Evolutionary conservation across 2,888 invertebrate genomes (phyloP), one percentile per base, ranked within the genome.

Genomic region (Drosophila demipolita): DNA sequence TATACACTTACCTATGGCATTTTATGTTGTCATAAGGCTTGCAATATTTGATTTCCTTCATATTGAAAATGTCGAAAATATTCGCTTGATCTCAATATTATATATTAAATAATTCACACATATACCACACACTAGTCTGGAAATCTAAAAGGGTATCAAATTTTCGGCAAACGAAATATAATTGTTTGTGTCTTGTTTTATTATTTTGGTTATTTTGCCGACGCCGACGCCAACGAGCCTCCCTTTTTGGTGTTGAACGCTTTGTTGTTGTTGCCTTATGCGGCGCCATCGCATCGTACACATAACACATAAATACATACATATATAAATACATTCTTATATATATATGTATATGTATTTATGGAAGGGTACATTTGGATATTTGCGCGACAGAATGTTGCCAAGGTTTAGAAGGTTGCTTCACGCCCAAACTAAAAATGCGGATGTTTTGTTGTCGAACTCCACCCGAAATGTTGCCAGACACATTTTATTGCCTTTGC

Each of bases 401-500:
- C 87, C 40, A 54, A 72, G 66, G 62, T 32, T 54, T 40, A 33
- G 26, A 54, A 48, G n/a, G n/a, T 48, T 49, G 63, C 45, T 20
- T 38, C 53, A 58, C 59, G 49, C 66, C 60, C 64, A 61, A 48
- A 52, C 38, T 26, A 45, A n/a, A 35, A 36, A 55, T 29, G 5
- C 6, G 23, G 42, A 66, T 20, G 49, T 49, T 45, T 53, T 78
- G 80, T 80, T 80, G 80, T 63, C 17, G 26, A 62, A 40, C 52
- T 48, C 42, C 48, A 23, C 20, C 54, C 11, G 42, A 80, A 81
- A 84, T 84, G 87, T 89, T 89, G 89, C 84, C 84, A 84, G 84
- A 84, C 84, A 66, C 74, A 81, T 79, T 84, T 74, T 59, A 68
- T 53, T 45, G 62, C 38, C 35, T 38, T 74, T 74, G 68, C 59